Percentiles rank a stretch among this genome's conserved stretches.
Conservation (phyloP, 2,888 invertebrate species). For the Apamea epomidion region DNA sequence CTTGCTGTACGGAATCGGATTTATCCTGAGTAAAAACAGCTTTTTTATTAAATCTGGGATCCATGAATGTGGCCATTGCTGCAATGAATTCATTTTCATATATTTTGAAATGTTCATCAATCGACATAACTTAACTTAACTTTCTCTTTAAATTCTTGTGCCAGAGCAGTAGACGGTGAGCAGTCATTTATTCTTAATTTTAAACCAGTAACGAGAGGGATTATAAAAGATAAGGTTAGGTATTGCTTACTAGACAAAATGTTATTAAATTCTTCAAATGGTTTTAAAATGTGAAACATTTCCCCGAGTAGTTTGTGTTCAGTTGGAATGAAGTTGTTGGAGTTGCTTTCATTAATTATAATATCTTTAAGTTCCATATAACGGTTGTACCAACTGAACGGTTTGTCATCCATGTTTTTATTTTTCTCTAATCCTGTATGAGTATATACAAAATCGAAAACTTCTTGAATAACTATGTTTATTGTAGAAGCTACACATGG, state of each 20-base stretch:
- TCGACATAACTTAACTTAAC: neutral
- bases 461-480: neutral
- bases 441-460: neutral
- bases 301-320: neutral
- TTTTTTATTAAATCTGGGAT: slow-evolving; percentile 3
- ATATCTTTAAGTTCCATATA: neutral
- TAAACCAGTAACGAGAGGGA: neutral
- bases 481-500: slow-evolving; percentile 11
- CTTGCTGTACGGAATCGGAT: neutral
- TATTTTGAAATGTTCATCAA: neutral
- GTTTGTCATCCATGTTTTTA: neutral
- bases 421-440: neutral
- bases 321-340: neutral
- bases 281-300: neutral
- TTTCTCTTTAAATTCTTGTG: neutral
- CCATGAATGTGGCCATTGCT: slow-evolving; percentile 3
- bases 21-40: slow-evolving; percentile 2
- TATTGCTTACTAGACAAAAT: slow-evolving; percentile 3
- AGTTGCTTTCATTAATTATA: neutral
- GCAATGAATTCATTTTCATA: neutral
- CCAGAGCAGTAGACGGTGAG: neutral
- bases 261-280: slow-evolving; percentile 3
- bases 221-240: slow-evolving; percentile 9
- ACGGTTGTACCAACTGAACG: neutral
- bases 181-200: neutral